Evolutionary conservation across 2,888 invertebrate species (phyloP), one percentile per base, ranked within the genome.

Genomic region (Pinctada fucata): DNA sequence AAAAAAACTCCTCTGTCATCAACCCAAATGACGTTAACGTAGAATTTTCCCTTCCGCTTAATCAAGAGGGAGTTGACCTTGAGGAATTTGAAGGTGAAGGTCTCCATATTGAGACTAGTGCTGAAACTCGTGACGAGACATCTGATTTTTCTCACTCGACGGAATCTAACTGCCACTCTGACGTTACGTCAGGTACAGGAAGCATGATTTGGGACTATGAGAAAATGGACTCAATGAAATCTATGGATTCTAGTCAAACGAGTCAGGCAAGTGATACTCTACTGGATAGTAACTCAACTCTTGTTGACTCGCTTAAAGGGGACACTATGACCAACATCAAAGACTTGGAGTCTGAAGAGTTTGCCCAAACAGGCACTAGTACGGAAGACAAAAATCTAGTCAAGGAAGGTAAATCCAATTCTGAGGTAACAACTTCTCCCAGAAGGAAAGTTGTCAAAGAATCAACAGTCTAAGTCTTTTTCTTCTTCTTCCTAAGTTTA

Each of bases 201-300:
- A 77, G 77, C 8, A 67, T 80, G 47, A 67, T 77, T 51, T 80
- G 80, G 80, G 80, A 80, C 63, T 80, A 80, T 51, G 80, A 80
- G 71, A 79, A 79, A 66, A 73, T 76, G 73, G 79, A 79, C 74
- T 76, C 76, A 3, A 66, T 48, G 3, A 75, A 72, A 50, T 79
- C 79, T 47, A 79, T 79, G 79, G 76, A 79, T 66, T 80, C 80
- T 1, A 80, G 80, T 72, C 77, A 77, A 47, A 75, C 80, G 2
- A 77, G 76, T 47, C 76, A 77, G 67, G 64, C 52, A 3, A 80
- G 80, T 78, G 80, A 80, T 47, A 75, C 80, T 4, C 50, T 80
- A 8, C 49, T 77, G 49, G 80, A 80, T 66, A 66, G 74, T 66
- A 66, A 65, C 52, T 49, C 74, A 2, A 68, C 16, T 6, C 8